A percentile compares a stretch with the other conserved stretches of the same genome.
These are phyloP conservation scores for Orientallactaga bullata DNA, from an alignment of 2,113 vertebrate species.

Conservation along the genomic window DNA sequence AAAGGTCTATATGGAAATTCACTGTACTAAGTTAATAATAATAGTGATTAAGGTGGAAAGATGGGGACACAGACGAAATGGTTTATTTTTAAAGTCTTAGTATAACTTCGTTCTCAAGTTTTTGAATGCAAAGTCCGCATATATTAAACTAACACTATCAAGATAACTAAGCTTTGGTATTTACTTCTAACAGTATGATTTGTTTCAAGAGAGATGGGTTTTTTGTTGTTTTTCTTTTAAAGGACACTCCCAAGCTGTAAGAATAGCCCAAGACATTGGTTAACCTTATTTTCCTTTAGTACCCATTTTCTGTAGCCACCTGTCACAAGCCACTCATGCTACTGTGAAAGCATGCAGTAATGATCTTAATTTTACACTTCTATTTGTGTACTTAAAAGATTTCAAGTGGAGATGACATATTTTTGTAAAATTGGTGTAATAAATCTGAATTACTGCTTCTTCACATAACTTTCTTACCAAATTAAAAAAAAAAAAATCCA, in stretches of 20 bases:
- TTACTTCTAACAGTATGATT: conserved; percentile 33
- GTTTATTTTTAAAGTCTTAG: conserved; percentile 61
- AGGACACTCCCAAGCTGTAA: not conserved
- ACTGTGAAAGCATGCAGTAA: conserved; percentile 3
- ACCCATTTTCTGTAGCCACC: not conserved
- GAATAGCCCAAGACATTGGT: not conserved
- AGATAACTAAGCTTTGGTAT: conserved; percentile 30
- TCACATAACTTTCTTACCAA: not conserved
- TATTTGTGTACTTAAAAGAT: conserved; percentile 27
- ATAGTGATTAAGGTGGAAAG: conserved; percentile 15
- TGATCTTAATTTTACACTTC: conserved; percentile 33
- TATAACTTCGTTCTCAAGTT: not conserved
- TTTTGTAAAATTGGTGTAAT: not conserved
- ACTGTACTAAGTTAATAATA: conserved; percentile 1
- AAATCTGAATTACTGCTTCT: conserved; percentile 1
- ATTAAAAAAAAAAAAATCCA: conserved; percentile 9
- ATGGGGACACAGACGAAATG: not conserved
- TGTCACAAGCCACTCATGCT: not conserved
- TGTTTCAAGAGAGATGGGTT: conserved; percentile 15
- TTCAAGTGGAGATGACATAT: not conserved
- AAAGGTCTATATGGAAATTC: conserved; percentile 42
- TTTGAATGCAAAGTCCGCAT: not conserved
- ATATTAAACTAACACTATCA: conserved; percentile 9
- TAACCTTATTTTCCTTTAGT: not conserved
- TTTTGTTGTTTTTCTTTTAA: conserved; percentile 35